Evolutionary conservation across 2,797 vertebrate species (phyloP).

Genomic region (Rhinogobio ventralis): DNA sequence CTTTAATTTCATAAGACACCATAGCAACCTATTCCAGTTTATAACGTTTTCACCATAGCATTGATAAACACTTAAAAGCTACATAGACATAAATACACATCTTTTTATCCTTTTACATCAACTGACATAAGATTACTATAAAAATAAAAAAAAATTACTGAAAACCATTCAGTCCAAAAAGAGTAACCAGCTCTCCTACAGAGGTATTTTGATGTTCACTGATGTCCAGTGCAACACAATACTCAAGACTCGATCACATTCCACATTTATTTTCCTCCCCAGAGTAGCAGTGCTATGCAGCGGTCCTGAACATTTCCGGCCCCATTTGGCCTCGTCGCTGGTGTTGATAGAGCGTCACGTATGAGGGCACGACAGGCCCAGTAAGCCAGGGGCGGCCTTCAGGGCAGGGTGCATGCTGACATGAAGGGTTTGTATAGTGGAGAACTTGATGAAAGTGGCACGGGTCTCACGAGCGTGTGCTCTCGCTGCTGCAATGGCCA

Average conservation of each 20-base stretch:
- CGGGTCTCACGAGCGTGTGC: slow-evolving; percentile 71
- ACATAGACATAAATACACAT: slow-evolving; percentile 25
- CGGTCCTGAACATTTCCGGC: neutral
- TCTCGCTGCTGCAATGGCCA: slow-evolving; percentile 75
- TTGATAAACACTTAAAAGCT: slow-evolving; percentile 49
- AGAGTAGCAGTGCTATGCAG: neutral
- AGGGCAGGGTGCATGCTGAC: slow-evolving; percentile 80
- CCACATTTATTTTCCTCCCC: neutral
- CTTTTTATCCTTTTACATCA: slow-evolving; percentile 22
- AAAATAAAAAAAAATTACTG: slow-evolving; percentile 20
- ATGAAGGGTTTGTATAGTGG: slow-evolving; percentile 76
- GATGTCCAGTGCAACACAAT: neutral
- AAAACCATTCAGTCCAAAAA: slow-evolving; percentile 10
- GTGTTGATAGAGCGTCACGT: slow-evolving; percentile 18
- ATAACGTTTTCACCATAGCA: neutral
- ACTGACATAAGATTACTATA: slow-evolving; percentile 34
- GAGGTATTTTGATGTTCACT: neutral
- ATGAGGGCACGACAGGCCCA: slow-evolving; percentile 64
- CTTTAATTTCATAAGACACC: slow-evolving; percentile 44
- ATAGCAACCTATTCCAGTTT: slow-evolving; percentile 26
- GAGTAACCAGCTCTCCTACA: neutral
- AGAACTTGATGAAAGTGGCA: slow-evolving; percentile 83
- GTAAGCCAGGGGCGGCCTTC: slow-evolving; percentile 62
- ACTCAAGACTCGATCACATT: neutral
- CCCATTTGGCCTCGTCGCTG: neutral